These are phyloP conservation scores for Silurus asotus DNA, from an alignment of 2,113 vertebrate species.

Conservation along the genomic window DNA sequence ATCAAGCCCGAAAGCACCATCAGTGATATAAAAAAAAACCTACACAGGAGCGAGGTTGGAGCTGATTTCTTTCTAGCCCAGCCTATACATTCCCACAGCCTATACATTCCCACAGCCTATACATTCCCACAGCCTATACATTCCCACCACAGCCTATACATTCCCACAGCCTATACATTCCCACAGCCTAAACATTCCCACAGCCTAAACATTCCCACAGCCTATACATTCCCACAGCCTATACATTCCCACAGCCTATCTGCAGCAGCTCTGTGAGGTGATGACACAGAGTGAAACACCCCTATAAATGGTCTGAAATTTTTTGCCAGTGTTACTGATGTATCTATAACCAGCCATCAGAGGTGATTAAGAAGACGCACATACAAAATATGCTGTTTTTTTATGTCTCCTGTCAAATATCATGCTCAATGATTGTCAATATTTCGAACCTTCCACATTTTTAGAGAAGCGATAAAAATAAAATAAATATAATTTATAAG, in stretches of 20 bases:
- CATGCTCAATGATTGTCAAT: not conserved
- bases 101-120: no score
- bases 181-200: no score
- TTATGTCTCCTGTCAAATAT: not conserved
- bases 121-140: not conserved
- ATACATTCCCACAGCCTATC: not conserved
- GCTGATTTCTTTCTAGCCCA: not conserved
- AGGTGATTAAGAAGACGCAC: not conserved
- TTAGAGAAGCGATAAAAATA: constrained; percentile 1
- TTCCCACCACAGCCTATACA: no score
- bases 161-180: not conserved
- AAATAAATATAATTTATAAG: not conserved
- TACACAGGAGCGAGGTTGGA: not conserved
- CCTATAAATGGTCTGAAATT: not conserved
- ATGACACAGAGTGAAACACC: not conserved
- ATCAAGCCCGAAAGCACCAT: not conserved
- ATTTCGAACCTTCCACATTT: not conserved
- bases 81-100: not conserved
- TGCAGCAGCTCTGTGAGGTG: not conserved
- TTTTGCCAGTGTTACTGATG: not conserved
- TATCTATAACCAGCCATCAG: not conserved
- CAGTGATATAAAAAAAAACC: not conserved
- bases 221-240: not conserved
- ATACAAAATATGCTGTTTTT: not conserved
- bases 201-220: no score